Evolutionary conservation across 2,113 vertebrate species (phyloP).

Genomic region (Scatophagus argus): DNA sequence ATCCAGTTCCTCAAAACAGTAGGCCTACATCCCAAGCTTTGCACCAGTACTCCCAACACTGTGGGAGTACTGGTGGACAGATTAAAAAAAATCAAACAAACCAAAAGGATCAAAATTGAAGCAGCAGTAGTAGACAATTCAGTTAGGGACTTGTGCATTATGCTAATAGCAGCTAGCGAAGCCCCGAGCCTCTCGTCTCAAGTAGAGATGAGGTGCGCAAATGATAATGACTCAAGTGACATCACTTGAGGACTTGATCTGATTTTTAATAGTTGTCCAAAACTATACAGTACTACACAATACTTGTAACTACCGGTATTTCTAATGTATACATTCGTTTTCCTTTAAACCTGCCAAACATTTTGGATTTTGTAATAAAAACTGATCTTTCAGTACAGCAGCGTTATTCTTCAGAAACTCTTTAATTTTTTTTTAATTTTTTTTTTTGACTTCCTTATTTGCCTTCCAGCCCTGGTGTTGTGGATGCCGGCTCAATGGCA

Average conservation of each 20-base stretch:
- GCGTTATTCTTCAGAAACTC: too few species aligned
- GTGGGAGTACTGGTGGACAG: not conserved
- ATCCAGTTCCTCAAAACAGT: too few species aligned
- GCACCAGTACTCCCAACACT: not conserved
- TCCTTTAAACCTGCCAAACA: not conserved
- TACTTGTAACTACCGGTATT: not conserved
- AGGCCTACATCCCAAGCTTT: too few species aligned
- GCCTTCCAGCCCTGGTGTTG: too few species aligned
- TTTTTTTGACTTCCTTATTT: too few species aligned
- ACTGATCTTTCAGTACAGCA: not conserved
- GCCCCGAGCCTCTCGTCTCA: not conserved
- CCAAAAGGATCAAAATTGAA: not conserved
- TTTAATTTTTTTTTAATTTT: too few species aligned
- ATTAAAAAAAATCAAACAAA: not conserved
- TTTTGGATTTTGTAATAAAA: not conserved
- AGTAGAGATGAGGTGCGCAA: not conserved
- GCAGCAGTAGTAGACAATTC: not conserved
- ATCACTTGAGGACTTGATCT: not conserved
- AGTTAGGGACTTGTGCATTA: not conserved
- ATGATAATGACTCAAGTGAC: not conserved
- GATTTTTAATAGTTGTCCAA: not conserved
- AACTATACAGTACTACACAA: not conserved
- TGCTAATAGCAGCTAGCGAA: not conserved
- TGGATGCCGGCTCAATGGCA: not conserved
- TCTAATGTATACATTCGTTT: not conserved